phyloP scores from a whole-genome alignment of 2,113 vertebrate genomes.

The Lophotis ruficrista region DNA sequence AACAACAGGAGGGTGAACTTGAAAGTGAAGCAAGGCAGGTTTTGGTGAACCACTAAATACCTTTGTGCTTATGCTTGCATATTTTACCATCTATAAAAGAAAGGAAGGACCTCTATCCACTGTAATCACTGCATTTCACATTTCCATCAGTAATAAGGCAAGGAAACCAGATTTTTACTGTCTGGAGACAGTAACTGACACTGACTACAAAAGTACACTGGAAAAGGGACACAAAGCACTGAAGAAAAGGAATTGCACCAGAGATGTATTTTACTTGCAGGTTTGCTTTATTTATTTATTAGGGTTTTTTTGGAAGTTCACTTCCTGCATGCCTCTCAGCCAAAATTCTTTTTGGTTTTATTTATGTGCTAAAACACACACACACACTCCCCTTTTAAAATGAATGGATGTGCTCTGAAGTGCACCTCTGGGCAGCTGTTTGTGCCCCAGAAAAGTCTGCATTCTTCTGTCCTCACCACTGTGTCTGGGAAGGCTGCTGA shows the following conservation, averaged over 20 bases:
- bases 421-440: not conserved
- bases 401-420: not conserved
- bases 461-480: not conserved
- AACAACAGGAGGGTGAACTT: not conserved
- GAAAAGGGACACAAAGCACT: not conserved
- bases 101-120: not conserved
- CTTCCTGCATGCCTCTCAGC: not conserved
- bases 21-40: not conserved
- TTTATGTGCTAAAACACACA: not conserved
- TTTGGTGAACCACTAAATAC: not conserved
- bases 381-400: not conserved
- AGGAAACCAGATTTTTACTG: not conserved
- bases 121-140: not conserved
- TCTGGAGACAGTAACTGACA: not conserved
- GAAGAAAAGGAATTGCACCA: not conserved
- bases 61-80: not conserved
- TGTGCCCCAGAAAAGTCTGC: not conserved
- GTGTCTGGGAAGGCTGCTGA: not conserved
- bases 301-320: not conserved
- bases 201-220: not conserved
- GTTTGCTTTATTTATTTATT: not conserved
- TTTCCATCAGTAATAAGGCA: not conserved
- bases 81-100: not conserved
- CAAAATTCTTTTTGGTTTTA: not conserved
- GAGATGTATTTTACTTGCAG: not conserved